A percentile compares a stretch with the other conserved stretches of the same genome.
These are phyloP conservation scores for Limenitis camilla DNA, from an alignment of 2,888 invertebrate species.

Conservation along the genomic window DNA sequence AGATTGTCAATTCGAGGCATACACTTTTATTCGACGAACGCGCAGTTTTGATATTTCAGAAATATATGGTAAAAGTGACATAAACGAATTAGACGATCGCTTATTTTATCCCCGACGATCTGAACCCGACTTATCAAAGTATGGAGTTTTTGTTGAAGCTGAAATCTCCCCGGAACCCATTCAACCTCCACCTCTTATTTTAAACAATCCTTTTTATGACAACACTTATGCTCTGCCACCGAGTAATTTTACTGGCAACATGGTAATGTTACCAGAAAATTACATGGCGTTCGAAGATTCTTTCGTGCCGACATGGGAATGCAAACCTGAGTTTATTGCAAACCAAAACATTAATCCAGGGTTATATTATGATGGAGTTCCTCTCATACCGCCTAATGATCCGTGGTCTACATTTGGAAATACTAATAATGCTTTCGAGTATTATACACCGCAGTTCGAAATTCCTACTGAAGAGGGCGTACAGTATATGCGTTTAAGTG, in stretches of 20 bases:
- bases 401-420: constrained; percentile 61
- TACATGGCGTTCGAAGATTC: constrained; percentile 72
- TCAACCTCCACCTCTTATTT: constrained; percentile 54
- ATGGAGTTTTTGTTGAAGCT: constrained; percentile 56
- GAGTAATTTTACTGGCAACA: constrained; percentile 44
- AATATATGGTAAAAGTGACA: constrained; percentile 45
- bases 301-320: constrained; percentile 65
- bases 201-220: constrained; percentile 71
- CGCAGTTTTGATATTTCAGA: constrained; percentile 66
- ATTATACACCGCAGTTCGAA: constrained; percentile 56
- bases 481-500: constrained; percentile 60
- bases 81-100: constrained; percentile 40
- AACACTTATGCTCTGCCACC: constrained; percentile 56
- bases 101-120: constrained; percentile 49
- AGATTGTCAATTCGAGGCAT: constrained; percentile 36
- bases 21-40: constrained; percentile 52
- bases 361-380: constrained; percentile 56
- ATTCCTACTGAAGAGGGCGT: constrained; percentile 45
- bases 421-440: constrained; percentile 52
- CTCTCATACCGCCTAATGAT: constrained; percentile 58
- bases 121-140: constrained; percentile 66
- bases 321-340: constrained; percentile 51
- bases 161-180: constrained; percentile 52
- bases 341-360: constrained; percentile 48
- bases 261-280: constrained; percentile 64